Conservation (phyloP, 2,113 vertebrate genomes). For the Lathamus discolor region DNA sequence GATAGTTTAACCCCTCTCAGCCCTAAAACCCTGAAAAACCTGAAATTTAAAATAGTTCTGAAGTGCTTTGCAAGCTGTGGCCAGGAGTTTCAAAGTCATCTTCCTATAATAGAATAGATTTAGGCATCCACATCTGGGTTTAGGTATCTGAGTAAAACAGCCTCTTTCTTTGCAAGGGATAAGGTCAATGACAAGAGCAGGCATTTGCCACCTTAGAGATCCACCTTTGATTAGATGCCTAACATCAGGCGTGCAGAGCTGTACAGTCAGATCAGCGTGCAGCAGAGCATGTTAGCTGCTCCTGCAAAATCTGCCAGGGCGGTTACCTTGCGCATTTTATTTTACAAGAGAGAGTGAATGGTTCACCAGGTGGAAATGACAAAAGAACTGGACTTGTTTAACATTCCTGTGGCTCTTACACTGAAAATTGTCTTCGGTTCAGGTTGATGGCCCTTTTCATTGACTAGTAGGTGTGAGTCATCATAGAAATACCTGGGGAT, state of each 20-base stretch:
- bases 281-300: background rate
- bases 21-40: background rate
- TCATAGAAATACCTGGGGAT: background rate
- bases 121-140: background rate
- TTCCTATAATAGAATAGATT: background rate
- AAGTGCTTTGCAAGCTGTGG: background rate
- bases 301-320: background rate
- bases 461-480: background rate
- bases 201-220: background rate
- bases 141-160: background rate
- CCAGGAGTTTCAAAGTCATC: background rate
- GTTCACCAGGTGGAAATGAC: background rate
- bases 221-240: background rate
- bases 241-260: background rate
- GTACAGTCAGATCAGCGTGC: background rate
- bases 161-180: background rate
- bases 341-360: background rate
- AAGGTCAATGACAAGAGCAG: background rate
- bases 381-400: background rate
- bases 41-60: background rate
- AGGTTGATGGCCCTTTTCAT: background rate
- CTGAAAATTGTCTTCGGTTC: background rate
- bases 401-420: background rate
- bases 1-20: background rate
- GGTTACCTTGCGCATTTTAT: accelerated